phyloP scores from a whole-genome alignment of 2,888 invertebrate genomes.

The Metopia argyrocephala region DNA sequence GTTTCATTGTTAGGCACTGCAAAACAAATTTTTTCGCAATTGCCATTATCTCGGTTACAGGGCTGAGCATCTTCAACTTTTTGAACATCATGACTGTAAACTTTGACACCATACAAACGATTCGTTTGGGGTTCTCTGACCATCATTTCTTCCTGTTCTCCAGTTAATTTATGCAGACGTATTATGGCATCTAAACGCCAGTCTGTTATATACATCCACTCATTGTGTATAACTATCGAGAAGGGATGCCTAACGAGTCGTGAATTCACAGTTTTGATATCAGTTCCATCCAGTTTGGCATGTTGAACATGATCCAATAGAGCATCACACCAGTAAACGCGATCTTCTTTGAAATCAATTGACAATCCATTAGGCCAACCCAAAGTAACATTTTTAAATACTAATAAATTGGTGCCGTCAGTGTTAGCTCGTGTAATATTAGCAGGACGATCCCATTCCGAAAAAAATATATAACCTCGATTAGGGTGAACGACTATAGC shows the following conservation, averaged over 20 bases:
- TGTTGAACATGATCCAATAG: conserved; percentile 97
- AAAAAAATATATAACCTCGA: conserved; percentile 95
- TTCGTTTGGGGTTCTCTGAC: conserved; percentile 94
- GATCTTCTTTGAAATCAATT: conserved; percentile 91
- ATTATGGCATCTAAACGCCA: conserved; percentile 98
- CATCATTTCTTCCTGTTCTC: conserved; percentile 91
- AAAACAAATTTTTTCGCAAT: conserved; percentile 97
- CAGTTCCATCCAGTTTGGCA: conserved; percentile 92
- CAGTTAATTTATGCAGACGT: conserved; percentile 91
- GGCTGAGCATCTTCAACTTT: conserved; percentile 86
- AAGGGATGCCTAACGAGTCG: conserved; percentile 92
- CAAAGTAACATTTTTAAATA: conserved; percentile 93
- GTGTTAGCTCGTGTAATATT: conserved; percentile 95
- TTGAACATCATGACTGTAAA: conserved; percentile 88
- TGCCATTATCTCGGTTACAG: conserved; percentile 90
- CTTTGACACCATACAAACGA: conserved; percentile 93
- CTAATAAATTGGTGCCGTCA: conserved; percentile 91
- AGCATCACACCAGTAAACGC: conserved; percentile 98
- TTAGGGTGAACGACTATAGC: conserved; percentile 98
- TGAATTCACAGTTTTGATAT: conserved; percentile 93
- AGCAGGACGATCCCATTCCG: conserved; percentile 97
- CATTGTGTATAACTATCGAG: conserved; percentile 92
- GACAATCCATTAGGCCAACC: conserved; percentile 99
- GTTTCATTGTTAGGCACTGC: conserved; percentile 84
- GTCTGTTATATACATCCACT: conserved; percentile 97